Conservation (phyloP, 2,888 invertebrate species). For the Sarcophaga rosellei region DNA sequence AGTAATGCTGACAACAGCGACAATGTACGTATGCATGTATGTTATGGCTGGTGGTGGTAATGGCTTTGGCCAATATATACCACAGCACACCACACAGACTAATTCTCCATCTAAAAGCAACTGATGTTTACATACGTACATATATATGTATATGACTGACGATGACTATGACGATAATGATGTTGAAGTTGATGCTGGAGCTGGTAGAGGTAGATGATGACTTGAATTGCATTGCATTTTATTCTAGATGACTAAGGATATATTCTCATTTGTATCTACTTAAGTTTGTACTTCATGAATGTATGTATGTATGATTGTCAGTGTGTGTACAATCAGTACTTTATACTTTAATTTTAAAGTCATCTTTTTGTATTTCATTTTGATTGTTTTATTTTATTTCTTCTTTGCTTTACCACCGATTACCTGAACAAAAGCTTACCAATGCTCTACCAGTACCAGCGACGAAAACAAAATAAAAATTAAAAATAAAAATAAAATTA, state of each 20-base stretch:
- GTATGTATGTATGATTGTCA: conserved; percentile 29
- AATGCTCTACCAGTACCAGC: conserved; percentile 40
- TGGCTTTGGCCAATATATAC: conserved; percentile 14
- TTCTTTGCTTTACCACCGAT: conserved; percentile 26
- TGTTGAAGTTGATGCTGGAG: conserved; percentile 4
- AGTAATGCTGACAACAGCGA: conserved; percentile 50
- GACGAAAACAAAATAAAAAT: not conserved
- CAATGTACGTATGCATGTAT: not conserved
- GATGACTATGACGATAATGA: not conserved
- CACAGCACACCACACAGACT: not conserved
- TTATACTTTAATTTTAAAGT: conserved; percentile 9
- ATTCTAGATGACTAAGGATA: conserved; percentile 68
- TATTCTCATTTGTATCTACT: conserved; percentile 60
- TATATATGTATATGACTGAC: not conserved
- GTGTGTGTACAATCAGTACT: conserved; percentile 51
- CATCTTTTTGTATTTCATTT: not conserved
- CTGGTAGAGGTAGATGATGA: conserved; percentile 52
- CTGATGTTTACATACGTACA: not conserved
- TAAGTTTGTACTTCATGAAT: conserved; percentile 47
- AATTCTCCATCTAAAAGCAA: not conserved
- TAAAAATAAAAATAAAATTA: not conserved
- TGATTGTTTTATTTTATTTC: not conserved
- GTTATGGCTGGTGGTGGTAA: not conserved
- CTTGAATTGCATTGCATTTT: conserved; percentile 64
- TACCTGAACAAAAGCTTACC: conserved; percentile 59